Evolutionary conservation across 2,113 vertebrate genomes (phyloP).

Genomic region (Ptyas mucosa): DNA sequence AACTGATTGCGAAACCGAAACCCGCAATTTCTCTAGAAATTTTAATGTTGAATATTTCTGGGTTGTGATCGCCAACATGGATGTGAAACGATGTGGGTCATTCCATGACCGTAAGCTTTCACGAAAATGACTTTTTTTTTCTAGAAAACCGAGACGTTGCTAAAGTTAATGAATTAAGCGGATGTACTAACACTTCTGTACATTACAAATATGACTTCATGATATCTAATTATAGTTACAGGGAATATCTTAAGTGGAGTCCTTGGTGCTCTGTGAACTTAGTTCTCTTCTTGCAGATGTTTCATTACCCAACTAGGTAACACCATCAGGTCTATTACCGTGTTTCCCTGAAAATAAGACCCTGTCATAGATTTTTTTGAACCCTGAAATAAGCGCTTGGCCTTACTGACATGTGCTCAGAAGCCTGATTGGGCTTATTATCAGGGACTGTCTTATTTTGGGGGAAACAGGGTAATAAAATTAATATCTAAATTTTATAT

Average conservation of each 20-base stretch:
- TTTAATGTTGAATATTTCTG: constrained; percentile 28
- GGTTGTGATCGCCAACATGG: constrained; percentile 36
- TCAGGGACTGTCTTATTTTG: too few relatives aligned
- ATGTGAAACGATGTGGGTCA: constrained; percentile 25
- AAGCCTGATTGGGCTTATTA: too few relatives aligned
- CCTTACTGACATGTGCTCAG: too few relatives aligned
- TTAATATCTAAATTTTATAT: not conserved
- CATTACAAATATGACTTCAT: not conserved
- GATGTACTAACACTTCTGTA: constrained; percentile 23
- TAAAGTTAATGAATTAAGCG: constrained; percentile 40
- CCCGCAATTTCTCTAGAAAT: constrained; percentile 26
- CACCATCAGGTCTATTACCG: not conserved
- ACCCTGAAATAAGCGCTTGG: too few relatives aligned
- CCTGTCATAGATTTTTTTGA: too few relatives aligned
- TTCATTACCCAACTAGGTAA: not conserved
- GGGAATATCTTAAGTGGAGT: not conserved
- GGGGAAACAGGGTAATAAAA: not conserved
- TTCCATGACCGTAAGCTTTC: constrained; percentile 16
- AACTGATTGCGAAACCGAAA: constrained; percentile 52
- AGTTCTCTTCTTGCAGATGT: not conserved
- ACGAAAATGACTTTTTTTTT: constrained; percentile 8
- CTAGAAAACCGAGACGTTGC: constrained; percentile 35
- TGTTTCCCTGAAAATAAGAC: too few relatives aligned
- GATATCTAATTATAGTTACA: not conserved
- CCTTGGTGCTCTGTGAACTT: not conserved